Evolutionary conservation across 2,888 invertebrate species (phyloP), one percentile per base, ranked within the genome.

Genomic region (Melanostoma scalare): DNA sequence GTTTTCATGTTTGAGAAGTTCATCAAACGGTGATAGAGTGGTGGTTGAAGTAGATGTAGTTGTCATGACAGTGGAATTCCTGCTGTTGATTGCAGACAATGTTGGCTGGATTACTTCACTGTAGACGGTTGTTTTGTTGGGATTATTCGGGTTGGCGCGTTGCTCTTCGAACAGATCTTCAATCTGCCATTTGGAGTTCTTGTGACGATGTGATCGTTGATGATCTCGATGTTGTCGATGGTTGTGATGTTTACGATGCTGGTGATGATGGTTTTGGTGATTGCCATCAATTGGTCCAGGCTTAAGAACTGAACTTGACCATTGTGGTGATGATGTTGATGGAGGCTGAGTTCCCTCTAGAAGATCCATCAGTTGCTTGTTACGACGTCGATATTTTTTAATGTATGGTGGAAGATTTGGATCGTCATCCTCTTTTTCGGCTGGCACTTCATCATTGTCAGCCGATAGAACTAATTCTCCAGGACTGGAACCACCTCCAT

Each of bases 331-430:
- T 3, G 86, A 79, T 3, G 88, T 87, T 2, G 89, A 85, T 3
- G 90, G 89, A 6, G 90, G 87, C 52, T 89, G 76, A 0, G 91
- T 91, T 9, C 91, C 91, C 55, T 91, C 91, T 2, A 91, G 87
- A 33, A 91, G 86, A 80, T 91, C 89, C 10, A 90, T 85, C 69
- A 91, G 76, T 86, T 91, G 91, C 65, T 91, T 91, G 76, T 91
- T 91, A 44, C 91, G 89, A 6, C 90, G 87, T 84, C 90, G 90
- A 68, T 90, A 91, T 48, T 91, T 91, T 74, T 89, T 90, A 52
- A 91, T 90, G 53, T 91, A 91, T 1, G 91, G 91, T 52, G 91
- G 91, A 60, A 91, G 82, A 76, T 89, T 88, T 10, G 88, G 88
- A 52, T 90, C 89, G 31, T 87, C 89, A 48, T 88, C 89, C 56